A percentile compares a stretch with the other conserved stretches of the same genome.
Conservation (phyloP, 23 tunicate species). For the Botrylloides violaceus region DNA sequence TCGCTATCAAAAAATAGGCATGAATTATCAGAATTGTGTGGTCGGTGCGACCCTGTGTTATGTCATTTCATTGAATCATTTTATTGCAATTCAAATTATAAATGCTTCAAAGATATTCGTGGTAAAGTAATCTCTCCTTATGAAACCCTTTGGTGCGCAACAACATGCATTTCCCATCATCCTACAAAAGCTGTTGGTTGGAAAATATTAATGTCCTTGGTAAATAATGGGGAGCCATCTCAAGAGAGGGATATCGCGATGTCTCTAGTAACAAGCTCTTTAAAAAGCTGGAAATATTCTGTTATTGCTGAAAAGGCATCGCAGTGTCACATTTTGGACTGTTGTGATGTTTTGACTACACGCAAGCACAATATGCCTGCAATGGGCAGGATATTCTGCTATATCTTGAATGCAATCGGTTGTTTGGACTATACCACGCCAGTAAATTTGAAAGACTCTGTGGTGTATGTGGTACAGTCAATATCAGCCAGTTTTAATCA, state of each 20-base stretch:
- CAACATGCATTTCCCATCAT: background rate
- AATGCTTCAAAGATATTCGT: background rate
- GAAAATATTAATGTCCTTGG: conserved; percentile 11
- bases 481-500: background rate
- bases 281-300: too few relatives aligned
- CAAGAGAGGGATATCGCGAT: background rate
- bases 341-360: background rate
- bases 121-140: background rate
- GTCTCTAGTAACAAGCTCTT: too few relatives aligned
- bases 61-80: conserved; percentile 5
- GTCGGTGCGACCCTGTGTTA: background rate
- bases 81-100: background rate
- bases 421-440: too few relatives aligned
- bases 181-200: conserved; percentile 18
- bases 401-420: background rate
- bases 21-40: background rate
- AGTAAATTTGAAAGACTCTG: too few relatives aligned
- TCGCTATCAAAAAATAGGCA: background rate
- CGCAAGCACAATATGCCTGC: background rate
- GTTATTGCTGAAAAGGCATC: too few relatives aligned
- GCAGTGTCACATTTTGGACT: too few relatives aligned
- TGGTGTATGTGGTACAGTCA: too few relatives aligned
- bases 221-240: background rate
- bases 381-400: background rate
- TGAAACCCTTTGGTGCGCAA: background rate